Evolutionary conservation across 2,797 vertebrate species (phyloP), one percentile per base, ranked within the genome.

Genomic region (Pachyuromys duprasi): DNA sequence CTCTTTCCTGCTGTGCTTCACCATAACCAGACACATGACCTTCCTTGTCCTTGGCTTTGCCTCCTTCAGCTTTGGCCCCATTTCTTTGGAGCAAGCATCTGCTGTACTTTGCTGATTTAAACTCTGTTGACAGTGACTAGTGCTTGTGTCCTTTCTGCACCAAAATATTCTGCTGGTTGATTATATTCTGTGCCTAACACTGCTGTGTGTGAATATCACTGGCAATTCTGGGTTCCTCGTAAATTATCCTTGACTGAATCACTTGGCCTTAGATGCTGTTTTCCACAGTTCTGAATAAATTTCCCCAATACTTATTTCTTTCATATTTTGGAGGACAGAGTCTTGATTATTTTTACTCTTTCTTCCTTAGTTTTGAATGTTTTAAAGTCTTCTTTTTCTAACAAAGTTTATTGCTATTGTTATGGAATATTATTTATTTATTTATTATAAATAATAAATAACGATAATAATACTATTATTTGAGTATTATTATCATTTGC

Each of bases 11-110:
- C 36, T 31, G 4, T 0, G 5, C 49, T 26, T 24, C 17, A 9
- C 33, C 13, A 4, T 49, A 45, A 5, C 5, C 5, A 8, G 63
- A 17, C 63, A 20, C 3, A 18, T 28, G 9, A 15, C 57, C 65
- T 62, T 39, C 69, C 88, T 88, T 80, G 45, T 9, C 20, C n/a
- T 1, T n/a, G 78, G 60, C 74, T 70, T 76, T 31, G 8, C 14
- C 70, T 5, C 8, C 36, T 22, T 63, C n/a, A 26, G 78, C n/a
- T 31, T 14, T 53, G 39, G n/a, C 55, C 22, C 36, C 45, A 60
- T 17, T 94, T 91, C 63, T 94, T 88, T 24, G 4, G 26, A 89
- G n/a, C 14, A 72, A 79, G 26, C 24, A 36, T 79, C 84, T 79
- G 57, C 33, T 79, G 9, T 24, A 6, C 7, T n/a, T 69, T 7